Conservation (phyloP, 2,888 invertebrate genomes). For the Rhagonycha lutea region DNA sequence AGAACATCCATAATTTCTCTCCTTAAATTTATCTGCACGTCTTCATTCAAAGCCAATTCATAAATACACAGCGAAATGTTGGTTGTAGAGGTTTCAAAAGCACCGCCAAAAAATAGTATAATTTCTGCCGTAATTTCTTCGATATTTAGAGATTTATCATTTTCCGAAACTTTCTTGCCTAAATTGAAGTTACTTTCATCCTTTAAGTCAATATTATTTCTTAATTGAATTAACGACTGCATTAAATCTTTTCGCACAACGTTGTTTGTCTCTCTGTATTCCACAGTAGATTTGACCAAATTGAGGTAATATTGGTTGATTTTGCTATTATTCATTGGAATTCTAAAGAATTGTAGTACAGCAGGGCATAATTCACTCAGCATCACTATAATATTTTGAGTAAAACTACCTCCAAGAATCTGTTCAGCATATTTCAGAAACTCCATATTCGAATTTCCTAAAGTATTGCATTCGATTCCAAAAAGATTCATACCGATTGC, state of each 20-base stretch:
- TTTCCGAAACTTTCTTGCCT: background rate
- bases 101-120: slow-evolving; percentile 43
- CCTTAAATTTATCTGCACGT: too few species aligned
- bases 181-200: background rate
- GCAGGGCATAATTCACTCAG: background rate
- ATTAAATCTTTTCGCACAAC: background rate
- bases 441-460: too few species aligned
- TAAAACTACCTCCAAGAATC: slow-evolving; percentile 34
- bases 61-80: slow-evolving; percentile 35
- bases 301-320: background rate
- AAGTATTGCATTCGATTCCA: too few species aligned
- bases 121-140: slow-evolving; percentile 37
- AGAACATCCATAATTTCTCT: too few species aligned
- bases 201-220: background rate
- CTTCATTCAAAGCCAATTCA: too few species aligned
- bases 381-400: background rate
- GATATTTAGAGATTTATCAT: background rate
- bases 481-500: too few species aligned
- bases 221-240: background rate
- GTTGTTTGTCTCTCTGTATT: background rate
- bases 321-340: background rate
- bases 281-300: background rate
- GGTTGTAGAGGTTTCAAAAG: too few species aligned
- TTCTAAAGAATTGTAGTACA: background rate
- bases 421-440: slow-evolving; percentile 43